Percentiles rank a stretch among this genome's conserved stretches.
Conservation (phyloP, 2,797 vertebrate genomes). For the Cryptoprocta ferox region DNA sequence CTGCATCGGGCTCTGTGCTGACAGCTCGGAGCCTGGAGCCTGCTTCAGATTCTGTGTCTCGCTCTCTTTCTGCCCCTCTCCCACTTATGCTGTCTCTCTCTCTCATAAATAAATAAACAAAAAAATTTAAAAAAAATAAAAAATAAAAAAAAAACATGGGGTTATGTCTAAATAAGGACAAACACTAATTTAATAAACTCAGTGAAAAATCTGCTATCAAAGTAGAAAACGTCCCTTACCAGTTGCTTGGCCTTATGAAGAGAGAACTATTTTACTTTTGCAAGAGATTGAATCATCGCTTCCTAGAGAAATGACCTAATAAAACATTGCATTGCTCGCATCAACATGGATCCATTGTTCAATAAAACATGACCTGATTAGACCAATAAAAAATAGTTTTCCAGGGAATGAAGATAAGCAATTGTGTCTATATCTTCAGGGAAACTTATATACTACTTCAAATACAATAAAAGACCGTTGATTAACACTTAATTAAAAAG, state of each 20-base stretch:
- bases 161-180: conserved; percentile 34
- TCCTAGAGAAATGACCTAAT: conserved; percentile 55
- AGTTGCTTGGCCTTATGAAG: conserved; percentile 11
- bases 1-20: too few relatives aligned
- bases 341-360: not conserved
- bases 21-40: too few relatives aligned
- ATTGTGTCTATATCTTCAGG: conserved; percentile 38
- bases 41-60: too few relatives aligned
- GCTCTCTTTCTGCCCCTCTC: too few relatives aligned
- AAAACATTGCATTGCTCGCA: conserved; percentile 31
- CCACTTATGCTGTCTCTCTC: too few relatives aligned
- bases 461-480: conserved; percentile 62
- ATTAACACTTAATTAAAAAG: conserved; percentile 73
- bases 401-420: conserved; percentile 40
- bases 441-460: conserved; percentile 33
- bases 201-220: conserved; percentile 33
- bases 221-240: conserved; percentile 37
- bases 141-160: not conserved
- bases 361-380: conserved; percentile 38
- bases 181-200: conserved; percentile 55
- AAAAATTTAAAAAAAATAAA: too few relatives aligned
- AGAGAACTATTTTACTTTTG: conserved; percentile 1
- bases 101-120: too few relatives aligned
- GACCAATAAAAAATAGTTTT: conserved; percentile 50
- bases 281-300: conserved; percentile 29